Base-by-base conservation (phyloP, 2,113 vertebrate species). In the Phycodurus eques region DNA sequence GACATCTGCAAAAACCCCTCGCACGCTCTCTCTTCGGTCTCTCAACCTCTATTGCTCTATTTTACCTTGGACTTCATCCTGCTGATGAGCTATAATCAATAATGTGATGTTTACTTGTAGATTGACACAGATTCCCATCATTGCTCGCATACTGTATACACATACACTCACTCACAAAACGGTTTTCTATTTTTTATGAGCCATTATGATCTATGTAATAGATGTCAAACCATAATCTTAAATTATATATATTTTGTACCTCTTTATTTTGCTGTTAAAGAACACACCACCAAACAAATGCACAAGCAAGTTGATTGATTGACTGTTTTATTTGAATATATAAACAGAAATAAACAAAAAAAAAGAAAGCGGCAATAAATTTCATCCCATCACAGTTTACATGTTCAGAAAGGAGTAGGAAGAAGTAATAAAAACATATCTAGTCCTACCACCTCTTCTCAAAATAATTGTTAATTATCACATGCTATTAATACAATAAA, bases 31-130 rank as follows among this genome's bases (percentile, higher is more conserved):
- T 27, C 33, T 54, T 61, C 33, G 59, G 15, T 61, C 27, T 67
- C 72, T 53, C 54, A 42, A 76, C 80, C 74, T 82, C 71, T 12
- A 81, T 84, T 75, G 61, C 64, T 13, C 42, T 51, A 56, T 64
- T 72, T 75, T 72, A 69, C 46, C 59, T 20, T 62, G 73, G 62
- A 33, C 73, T 80, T 75, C 67, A 49, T 76, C 56, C 69, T 68
- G 71, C 80, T 62, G 60, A 44, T 60, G 76, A 80, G 70, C 77
- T 69, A n/a, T 64, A 74, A 83, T 90, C 81, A 80, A 83, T 87
- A 73, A 54, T 64, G 72, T 74, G 77, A 8, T 81, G 88, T 88
- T 85, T 83, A 64, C 79, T 76, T 66, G 59, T 78, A 71, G 82
- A 81, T 83, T 27, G 54, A 84, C 72, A 72, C 64, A 54, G 73